phyloP scores from a whole-genome alignment of 2,888 invertebrate genomes.

The Eilema sororculum region DNA sequence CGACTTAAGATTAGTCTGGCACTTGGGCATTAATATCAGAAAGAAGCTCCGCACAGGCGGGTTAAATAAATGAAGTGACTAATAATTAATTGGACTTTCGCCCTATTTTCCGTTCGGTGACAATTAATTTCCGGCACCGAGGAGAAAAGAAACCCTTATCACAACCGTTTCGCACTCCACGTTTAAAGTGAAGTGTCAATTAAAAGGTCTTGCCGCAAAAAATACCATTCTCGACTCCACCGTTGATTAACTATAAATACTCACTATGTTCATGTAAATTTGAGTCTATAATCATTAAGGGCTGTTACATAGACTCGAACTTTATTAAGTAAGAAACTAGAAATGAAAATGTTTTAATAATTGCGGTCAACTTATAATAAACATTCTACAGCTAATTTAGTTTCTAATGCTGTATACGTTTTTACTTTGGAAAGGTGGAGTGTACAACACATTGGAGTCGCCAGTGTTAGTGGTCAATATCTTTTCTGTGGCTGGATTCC shows the following conservation, averaged over 20 bases:
- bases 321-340: neutral
- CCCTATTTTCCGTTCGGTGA: conserved; percentile 87
- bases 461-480: too few species aligned
- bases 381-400: neutral
- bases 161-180: conserved; percentile 78
- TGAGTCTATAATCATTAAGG: neutral
- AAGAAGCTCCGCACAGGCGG: conserved; percentile 77
- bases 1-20: conserved; percentile 72
- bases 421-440: neutral
- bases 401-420: neutral
- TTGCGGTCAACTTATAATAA: neutral
- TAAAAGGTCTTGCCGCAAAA: conserved; percentile 66
- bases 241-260: conserved; percentile 45
- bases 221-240: conserved; percentile 42
- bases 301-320: neutral
- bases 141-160: conserved; percentile 86
- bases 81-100: conserved; percentile 87
- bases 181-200: conserved; percentile 76
- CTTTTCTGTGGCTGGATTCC: too few species aligned
- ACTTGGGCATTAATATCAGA: conserved; percentile 80
- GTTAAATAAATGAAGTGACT: conserved; percentile 87
- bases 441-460: too few species aligned
- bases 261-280: conserved; percentile 2
- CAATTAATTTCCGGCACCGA: conserved; percentile 85
- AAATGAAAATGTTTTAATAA: neutral